Percentiles rank a stretch among this genome's conserved stretches.
phyloP scores from a whole-genome alignment of 2,888 invertebrate genomes.

The Dicroscelio sp. region DNA sequence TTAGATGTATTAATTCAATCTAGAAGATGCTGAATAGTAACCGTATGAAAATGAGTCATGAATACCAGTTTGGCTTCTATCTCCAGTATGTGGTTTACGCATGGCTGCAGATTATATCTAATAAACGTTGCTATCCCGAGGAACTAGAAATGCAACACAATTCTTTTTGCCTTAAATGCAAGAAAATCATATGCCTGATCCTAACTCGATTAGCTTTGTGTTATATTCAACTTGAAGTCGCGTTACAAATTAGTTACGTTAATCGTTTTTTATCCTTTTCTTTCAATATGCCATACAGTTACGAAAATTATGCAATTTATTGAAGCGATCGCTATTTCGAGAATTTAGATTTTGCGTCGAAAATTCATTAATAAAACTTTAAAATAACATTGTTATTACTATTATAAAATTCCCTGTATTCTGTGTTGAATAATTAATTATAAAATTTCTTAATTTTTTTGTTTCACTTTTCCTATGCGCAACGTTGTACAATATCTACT shows the following conservation, averaged over 20 bases:
- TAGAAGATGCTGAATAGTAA: conserved; percentile 52
- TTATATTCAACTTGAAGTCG: conserved; percentile 19
- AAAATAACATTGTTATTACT: no score
- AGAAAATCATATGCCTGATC: conserved; percentile 76
- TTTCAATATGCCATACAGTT: no score
- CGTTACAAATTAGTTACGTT: conserved; percentile 50
- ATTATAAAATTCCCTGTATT: no score
- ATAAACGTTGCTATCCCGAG: conserved; percentile 70
- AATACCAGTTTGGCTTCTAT: conserved; percentile 72
- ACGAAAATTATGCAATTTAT: no score
- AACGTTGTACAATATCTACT: no score
- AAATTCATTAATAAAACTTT: no score
- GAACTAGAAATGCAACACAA: conserved; percentile 62
- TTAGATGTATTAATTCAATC: conserved; percentile 72
- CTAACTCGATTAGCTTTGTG: conserved; percentile 73
- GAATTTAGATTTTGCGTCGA: no score
- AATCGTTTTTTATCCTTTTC: conserved; percentile 52
- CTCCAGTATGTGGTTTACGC: conserved; percentile 74
- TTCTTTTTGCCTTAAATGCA: conserved; percentile 72
- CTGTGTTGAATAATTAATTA: no score
- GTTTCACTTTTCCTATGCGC: no score
- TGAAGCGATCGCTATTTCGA: no score
- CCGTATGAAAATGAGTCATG: conserved; percentile 70
- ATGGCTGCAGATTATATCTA: conserved; percentile 77
- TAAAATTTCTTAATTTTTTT: no score